Conservation (phyloP, 2,113 vertebrate genomes). For the Podarcis cretensis region DNA sequence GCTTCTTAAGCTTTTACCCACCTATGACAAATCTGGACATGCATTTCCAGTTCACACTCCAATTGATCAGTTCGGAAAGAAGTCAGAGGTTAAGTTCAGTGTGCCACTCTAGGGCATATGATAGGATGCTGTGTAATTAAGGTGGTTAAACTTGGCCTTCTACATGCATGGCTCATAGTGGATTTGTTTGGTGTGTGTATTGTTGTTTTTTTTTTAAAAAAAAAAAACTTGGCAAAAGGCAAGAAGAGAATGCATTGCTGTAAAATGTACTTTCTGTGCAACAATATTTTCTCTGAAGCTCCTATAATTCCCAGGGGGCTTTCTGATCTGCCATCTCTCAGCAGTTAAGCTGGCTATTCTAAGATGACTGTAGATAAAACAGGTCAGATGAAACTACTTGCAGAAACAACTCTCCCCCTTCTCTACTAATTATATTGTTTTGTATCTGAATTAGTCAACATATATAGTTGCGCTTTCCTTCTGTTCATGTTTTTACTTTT, state of each 20-base stretch:
- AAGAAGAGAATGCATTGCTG: background rate
- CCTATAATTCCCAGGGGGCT: background rate
- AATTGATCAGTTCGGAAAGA: too few species aligned
- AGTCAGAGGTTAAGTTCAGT: too few species aligned
- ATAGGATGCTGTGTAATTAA: background rate
- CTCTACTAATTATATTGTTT: background rate
- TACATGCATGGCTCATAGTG: background rate
- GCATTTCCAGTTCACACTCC: too few species aligned
- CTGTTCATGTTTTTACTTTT: constrained; percentile 41
- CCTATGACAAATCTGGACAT: background rate
- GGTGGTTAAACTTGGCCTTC: background rate
- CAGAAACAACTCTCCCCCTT: background rate
- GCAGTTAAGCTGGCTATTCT: background rate
- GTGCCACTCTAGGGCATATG: background rate
- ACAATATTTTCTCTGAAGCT: background rate
- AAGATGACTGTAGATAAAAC: background rate
- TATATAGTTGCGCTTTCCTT: background rate
- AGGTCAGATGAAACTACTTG: constrained; percentile 21
- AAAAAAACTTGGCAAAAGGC: background rate
- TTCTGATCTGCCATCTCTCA: background rate
- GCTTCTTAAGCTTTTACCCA: background rate
- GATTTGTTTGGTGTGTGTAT: background rate
- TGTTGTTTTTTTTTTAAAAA: too few species aligned
- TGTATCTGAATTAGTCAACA: constrained; percentile 31
- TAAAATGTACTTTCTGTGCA: background rate